A percentile compares a stretch with the other conserved stretches of the same genome.
Evolutionary conservation across 2,113 vertebrate genomes (phyloP).

Genomic region (Leucoraja erinaceus): DNA sequence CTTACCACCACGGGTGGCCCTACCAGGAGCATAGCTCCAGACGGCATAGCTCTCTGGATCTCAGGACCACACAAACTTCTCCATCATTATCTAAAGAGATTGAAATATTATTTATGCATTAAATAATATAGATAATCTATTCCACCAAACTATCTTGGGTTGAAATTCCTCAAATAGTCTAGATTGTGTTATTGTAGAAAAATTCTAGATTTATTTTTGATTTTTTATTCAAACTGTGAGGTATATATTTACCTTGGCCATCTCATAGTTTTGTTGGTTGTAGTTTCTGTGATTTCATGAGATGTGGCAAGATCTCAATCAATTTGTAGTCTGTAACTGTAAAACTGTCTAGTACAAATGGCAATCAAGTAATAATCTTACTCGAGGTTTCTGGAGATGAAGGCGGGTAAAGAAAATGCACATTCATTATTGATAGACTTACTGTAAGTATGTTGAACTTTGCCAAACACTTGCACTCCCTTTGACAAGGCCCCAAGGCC

Average conservation of each 20-base stretch:
- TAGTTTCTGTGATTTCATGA: neutral
- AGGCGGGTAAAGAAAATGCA: neutral
- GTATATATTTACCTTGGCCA: neutral
- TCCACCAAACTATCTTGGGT: neutral
- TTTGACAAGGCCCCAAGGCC: too few species aligned
- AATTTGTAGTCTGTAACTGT: neutral
- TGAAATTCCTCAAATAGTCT: neutral
- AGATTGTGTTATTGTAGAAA: neutral
- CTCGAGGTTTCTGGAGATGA: neutral
- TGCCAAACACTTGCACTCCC: too few species aligned
- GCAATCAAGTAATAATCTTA: neutral
- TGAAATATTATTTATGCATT: neutral
- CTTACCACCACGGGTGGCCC: too few species aligned
- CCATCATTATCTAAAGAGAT: too few species aligned
- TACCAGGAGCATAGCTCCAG: too few species aligned
- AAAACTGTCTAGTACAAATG: neutral
- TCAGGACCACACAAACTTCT: too few species aligned
- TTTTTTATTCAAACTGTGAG: neutral
- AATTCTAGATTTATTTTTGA: neutral
- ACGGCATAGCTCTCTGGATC: too few species aligned
- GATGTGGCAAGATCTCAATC: neutral
- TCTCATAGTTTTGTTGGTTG: neutral
- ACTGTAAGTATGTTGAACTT: neutral
- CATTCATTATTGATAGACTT: neutral
- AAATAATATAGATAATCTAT: neutral